Evolutionary conservation across 1,140 invertebrate species (phyloP), one percentile per base, ranked within the genome.

Genomic region (Ceratina japonica): DNA sequence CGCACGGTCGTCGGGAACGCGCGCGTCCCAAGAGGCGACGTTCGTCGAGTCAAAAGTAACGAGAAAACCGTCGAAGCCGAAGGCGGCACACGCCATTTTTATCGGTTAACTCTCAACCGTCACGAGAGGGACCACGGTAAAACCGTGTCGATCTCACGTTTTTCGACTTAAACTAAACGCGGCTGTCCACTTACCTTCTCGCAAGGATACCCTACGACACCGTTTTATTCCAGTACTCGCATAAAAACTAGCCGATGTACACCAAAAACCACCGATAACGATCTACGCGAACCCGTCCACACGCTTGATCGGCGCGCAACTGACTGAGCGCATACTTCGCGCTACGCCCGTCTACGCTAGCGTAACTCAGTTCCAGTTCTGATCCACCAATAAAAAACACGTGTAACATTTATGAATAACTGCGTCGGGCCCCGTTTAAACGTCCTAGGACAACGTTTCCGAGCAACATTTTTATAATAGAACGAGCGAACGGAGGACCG

Each of bases 281-380:
- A 83, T 86, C 81, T 79, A 80, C 83, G 82, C 81, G 22, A 73
- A 37, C 49, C 87, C 85, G 86, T 75, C 74, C 86, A 87, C 88
- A 87, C 85, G 87, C 85, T 87, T 89, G 86, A 90, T 90, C 90
- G 90, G 91, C 90, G 91, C 89, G 90, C 90, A 89, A 92, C 90
- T 89, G 86, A 89, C 79, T 84, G 79, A 85, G 80, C 85, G 63
- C 77, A 70, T 75, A 70, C 79, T 71, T 78, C 85, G 54, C n/a
- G 37, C 37, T 44, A 44, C 54, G 84, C 79, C 76, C 61, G 64
- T 83, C 83, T 87, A 84, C 87, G 89, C 88, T 81, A 76, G 44
- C 65, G 81, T 69, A 86, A 75, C 78, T n/a, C 87, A 88, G 87
- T 88, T 70, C 86, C 84, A 62, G 12, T 61, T 56, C 64, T 31